Conservation (phyloP, 2,113 vertebrate genomes). For the Pelobates fuscus region DNA sequence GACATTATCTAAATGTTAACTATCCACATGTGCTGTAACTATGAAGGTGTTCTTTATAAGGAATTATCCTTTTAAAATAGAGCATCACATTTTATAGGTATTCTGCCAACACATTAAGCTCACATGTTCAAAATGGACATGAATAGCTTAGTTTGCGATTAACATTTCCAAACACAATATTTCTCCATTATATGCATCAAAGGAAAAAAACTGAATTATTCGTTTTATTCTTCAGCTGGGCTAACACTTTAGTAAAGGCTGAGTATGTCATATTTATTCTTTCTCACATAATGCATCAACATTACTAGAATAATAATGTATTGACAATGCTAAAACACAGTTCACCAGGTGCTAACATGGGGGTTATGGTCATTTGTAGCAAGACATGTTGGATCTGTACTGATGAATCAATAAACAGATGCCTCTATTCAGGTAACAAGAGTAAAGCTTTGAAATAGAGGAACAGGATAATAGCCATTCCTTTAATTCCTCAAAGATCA, state of each 20-base stretch:
- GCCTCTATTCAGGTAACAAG: too few relatives aligned
- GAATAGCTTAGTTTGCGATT: slow-evolving; percentile 46
- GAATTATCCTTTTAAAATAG: slow-evolving; percentile 38
- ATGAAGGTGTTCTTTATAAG: slow-evolving; percentile 34
- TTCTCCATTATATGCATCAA: slow-evolving; percentile 43
- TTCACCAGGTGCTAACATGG: too few relatives aligned
- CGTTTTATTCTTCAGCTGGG: slow-evolving; percentile 37
- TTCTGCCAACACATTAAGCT: slow-evolving; percentile 32
- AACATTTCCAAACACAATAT: slow-evolving; percentile 46
- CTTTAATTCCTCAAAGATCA: too few relatives aligned
- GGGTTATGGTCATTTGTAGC: too few relatives aligned
- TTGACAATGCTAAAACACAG: too few relatives aligned
- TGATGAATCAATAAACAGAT: too few relatives aligned
- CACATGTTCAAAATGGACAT: slow-evolving; percentile 37
- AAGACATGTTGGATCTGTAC: too few relatives aligned
- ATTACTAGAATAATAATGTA: too few relatives aligned
- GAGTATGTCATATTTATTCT: slow-evolving; percentile 21
- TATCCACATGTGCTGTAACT: slow-evolving; percentile 34
- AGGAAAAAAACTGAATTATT: slow-evolving; percentile 36
- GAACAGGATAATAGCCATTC: too few relatives aligned
- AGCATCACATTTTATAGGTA: slow-evolving; percentile 37
- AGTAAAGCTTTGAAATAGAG: too few relatives aligned
- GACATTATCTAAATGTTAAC: slow-evolving; percentile 42
- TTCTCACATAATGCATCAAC: slow-evolving; percentile 26
- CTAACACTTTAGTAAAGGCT: slow-evolving; percentile 13